Percentiles rank a stretch among this genome's conserved stretches.
Evolutionary conservation across 23 tunicate genomes (phyloP).

Genomic region (Diplosoma virens): DNA sequence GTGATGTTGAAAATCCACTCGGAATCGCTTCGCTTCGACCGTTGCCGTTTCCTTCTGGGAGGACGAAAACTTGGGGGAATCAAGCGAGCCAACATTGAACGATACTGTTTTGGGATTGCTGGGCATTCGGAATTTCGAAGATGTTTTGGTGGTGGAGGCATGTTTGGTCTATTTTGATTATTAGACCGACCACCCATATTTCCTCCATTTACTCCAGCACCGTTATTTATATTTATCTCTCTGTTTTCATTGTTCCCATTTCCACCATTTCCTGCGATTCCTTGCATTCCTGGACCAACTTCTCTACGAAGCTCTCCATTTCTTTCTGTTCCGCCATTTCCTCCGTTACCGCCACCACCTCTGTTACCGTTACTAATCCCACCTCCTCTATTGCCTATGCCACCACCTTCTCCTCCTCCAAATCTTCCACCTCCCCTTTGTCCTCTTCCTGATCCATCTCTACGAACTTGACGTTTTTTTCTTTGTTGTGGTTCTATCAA

Average conservation of each 20-base stretch:
- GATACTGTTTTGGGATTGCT: background rate
- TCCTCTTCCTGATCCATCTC: background rate
- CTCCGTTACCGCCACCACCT: no score
- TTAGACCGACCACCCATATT: no score
- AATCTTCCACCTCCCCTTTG: background rate
- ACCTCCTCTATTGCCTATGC: no score
- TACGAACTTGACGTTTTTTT: background rate
- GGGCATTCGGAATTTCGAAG: constrained; percentile 14
- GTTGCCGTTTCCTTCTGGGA: background rate
- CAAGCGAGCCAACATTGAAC: background rate
- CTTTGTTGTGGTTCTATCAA: no score
- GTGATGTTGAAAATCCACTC: constrained; percentile 9
- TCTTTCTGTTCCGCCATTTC: no score
- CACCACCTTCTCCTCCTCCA: no score
- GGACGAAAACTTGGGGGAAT: constrained; percentile 13
- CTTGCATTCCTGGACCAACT: no score
- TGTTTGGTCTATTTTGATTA: no score
- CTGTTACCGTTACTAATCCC: no score
- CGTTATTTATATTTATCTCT: background rate
- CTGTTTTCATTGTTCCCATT: background rate
- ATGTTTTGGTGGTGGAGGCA: no score
- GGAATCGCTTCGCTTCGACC: background rate
- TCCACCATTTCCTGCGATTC: no score
- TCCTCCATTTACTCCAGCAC: background rate
- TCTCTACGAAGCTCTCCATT: no score